Evolutionary conservation across 2,888 invertebrate genomes (phyloP), one percentile per base, ranked within the genome.

Genomic region (Aplocera efformata): DNA sequence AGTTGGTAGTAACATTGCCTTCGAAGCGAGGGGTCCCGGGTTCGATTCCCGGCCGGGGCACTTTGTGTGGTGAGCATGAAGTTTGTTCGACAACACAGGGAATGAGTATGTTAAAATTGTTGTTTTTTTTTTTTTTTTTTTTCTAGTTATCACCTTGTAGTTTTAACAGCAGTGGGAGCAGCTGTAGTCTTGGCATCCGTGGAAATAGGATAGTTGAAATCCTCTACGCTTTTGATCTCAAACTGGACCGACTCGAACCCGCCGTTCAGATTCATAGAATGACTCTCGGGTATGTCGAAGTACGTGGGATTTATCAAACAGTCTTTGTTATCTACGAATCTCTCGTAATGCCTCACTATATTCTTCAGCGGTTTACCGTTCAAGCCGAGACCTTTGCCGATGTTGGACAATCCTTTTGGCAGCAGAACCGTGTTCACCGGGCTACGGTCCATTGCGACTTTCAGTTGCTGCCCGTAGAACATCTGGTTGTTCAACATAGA

Each of bases 401-500:
- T 30, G 3, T 32, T 47, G 0, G 8, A 23, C 0, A 85, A 58
- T 0, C 84, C 81, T 59, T 76, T 81, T 0, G 84, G 84, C 10
- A 83, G 49, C 4, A 76, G 34, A 0, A 64, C 10, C 2, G 47
- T 60, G 8, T 58, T 49, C n/a, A 39, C 23, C 0, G 58, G 55
- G n/a, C 43, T 47, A 7, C 33, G 54, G 3, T 69, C 60, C 59
- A 84, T 72, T 0, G 23, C 44, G 0, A 85, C 60, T 48, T 66
- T 71, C 2, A 85, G 56, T 1, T 40, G 42, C 24, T 47, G 39
- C 0, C 82, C 83, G 37, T 75, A 76, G 32, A 61, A 67, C 3
- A 42, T 49, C 57, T 79, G 77, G 0, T 67, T 71, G 33, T 85
- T 66, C 0, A 85, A 56, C 81, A 85, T 77, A 11, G 85, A 77